Conservation (phyloP, 2,888 invertebrate genomes). For the Argyresthia albistria region DNA sequence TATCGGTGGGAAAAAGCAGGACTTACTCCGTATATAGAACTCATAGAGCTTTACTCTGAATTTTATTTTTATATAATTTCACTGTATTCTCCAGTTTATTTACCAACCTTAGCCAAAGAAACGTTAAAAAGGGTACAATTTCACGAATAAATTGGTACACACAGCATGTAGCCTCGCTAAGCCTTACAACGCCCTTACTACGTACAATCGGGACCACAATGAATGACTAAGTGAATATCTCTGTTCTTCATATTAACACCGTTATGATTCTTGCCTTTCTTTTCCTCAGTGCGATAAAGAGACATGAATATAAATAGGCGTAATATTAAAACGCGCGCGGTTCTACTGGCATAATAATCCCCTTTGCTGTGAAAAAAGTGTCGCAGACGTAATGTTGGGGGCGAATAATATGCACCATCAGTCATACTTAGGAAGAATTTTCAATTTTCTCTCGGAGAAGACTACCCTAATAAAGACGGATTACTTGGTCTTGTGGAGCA, state of each 20-base stretch:
- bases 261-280: slow-evolving; percentile 46
- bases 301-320: slow-evolving; percentile 64
- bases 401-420: slow-evolving; percentile 65
- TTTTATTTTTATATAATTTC: too few relatives aligned
- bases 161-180: background rate
- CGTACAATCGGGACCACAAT: slow-evolving; percentile 22
- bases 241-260: slow-evolving; percentile 44
- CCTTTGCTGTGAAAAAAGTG: slow-evolving; percentile 56
- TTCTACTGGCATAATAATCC: slow-evolving; percentile 48
- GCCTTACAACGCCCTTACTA: background rate
- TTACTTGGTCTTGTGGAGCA: slow-evolving; percentile 36
- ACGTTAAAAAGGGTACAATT: too few relatives aligned
- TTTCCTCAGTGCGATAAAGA: slow-evolving; percentile 37
- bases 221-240: slow-evolving; percentile 54
- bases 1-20: too few relatives aligned
- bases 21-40: too few relatives aligned
- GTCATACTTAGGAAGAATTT: slow-evolving; percentile 68
- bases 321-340: slow-evolving; percentile 58
- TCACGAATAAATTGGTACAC: too few relatives aligned
- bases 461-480: slow-evolving; percentile 60
- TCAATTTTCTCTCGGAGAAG: slow-evolving; percentile 58
- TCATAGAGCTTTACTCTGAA: too few relatives aligned
- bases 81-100: too few relatives aligned
- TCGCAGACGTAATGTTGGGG: slow-evolving; percentile 25
- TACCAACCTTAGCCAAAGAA: too few relatives aligned